phyloP scores from a whole-genome alignment of 2,888 invertebrate species.

The Druceiella hillmani region DNA sequence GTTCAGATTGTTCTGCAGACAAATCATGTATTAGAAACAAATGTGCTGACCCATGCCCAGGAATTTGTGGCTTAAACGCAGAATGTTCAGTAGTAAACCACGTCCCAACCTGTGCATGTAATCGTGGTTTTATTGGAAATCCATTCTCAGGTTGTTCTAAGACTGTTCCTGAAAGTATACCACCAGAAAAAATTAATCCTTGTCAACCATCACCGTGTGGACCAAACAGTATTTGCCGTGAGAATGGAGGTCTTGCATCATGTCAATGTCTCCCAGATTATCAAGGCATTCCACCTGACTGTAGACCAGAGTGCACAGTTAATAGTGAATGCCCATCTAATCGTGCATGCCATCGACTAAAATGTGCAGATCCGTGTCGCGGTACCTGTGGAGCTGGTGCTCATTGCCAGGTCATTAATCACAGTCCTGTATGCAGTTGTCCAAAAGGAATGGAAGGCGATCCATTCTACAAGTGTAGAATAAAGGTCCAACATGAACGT shows the following conservation, averaged over 20 bases:
- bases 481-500: constrained; percentile 29
- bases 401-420: constrained; percentile 71
- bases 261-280: constrained; percentile 66
- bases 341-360: constrained; percentile 70
- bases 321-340: constrained; percentile 72
- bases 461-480: constrained; percentile 55
- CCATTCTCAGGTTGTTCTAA: constrained; percentile 50
- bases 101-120: constrained; percentile 78
- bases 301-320: constrained; percentile 70
- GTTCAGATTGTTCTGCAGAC: constrained; percentile 78
- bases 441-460: constrained; percentile 60
- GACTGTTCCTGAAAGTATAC: constrained; percentile 30
- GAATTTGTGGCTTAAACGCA: constrained; percentile 77
- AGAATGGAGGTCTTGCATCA: constrained; percentile 66
- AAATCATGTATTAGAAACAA: constrained; percentile 79
- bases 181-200: constrained; percentile 46
- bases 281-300: constrained; percentile 65
- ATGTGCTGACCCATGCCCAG: constrained; percentile 82
- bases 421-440: constrained; percentile 76
- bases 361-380: constrained; percentile 74
- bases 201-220: constrained; percentile 75
- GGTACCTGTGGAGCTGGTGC: constrained; percentile 67
- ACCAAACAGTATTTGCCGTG: constrained; percentile 70
- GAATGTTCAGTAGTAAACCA: constrained; percentile 82
- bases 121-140: constrained; percentile 67